Percentiles rank a stretch among this genome's conserved stretches.
Conservation (phyloP, 2,888 invertebrate genomes). For the Meiosimyza decipiens region DNA sequence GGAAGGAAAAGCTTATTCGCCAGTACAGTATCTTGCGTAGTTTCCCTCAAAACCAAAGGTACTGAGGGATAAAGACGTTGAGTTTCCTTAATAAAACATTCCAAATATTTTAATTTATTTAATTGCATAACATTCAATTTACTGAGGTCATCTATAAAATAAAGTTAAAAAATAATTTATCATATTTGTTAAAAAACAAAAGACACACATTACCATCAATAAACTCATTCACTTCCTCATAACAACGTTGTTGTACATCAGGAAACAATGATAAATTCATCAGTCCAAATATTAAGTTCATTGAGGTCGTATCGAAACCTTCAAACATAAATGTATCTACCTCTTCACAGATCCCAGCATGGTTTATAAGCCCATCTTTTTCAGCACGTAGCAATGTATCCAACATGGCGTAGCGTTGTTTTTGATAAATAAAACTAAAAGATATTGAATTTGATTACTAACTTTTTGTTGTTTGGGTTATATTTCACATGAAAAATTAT, state of each 20-base stretch:
- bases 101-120: constrained; percentile 64
- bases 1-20: constrained; percentile 56
- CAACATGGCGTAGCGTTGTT: constrained; percentile 55
- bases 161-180: not conserved
- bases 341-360: constrained; percentile 72
- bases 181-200: not conserved
- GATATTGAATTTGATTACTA: not conserved
- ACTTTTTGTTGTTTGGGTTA: too few relatives aligned
- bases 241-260: constrained; percentile 55
- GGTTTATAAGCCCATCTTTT: constrained; percentile 53
- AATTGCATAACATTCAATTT: constrained; percentile 46
- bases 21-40: constrained; percentile 56
- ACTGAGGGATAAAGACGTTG: constrained; percentile 75
- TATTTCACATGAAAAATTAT: not conserved
- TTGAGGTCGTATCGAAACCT: constrained; percentile 54
- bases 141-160: constrained; percentile 44
- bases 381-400: constrained; percentile 55
- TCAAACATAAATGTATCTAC: constrained; percentile 75
- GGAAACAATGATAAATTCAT: constrained; percentile 55
- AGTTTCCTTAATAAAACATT: constrained; percentile 75
- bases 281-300: constrained; percentile 53
- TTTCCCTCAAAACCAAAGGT: constrained; percentile 68
- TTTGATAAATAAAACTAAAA: constrained; percentile 48
- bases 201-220: constrained; percentile 48
- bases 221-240: constrained; percentile 51